Percentiles rank a stretch among this genome's conserved stretches.
These are phyloP conservation scores for Aplysina aerophoba DNA, from an alignment of 37 sponge, comb jelly and placozoan genomes.

Conservation along the genomic window DNA sequence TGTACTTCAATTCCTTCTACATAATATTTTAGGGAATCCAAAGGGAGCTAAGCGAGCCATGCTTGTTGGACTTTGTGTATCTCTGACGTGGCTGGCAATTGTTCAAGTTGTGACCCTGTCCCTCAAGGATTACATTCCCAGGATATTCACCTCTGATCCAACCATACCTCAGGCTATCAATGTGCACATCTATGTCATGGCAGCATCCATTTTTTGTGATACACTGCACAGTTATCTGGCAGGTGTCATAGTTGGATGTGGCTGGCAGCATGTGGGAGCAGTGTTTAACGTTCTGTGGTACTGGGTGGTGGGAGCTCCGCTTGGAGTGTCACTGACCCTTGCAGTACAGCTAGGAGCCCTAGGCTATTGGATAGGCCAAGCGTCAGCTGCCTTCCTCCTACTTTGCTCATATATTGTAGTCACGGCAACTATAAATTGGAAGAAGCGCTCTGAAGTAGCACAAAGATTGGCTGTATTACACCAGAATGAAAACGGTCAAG, in stretches of 20 bases:
- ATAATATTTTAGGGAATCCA: not conserved
- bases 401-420: conserved; percentile 11
- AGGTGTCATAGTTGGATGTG: conserved; percentile 59
- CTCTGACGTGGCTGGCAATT: not conserved
- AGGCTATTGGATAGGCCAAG: conserved; percentile 65
- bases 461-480: conserved; percentile 1
- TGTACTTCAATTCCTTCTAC: not conserved
- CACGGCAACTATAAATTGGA: conserved; percentile 54
- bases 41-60: conserved; percentile 3
- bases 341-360: conserved; percentile 35
- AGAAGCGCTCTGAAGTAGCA: conserved; percentile 55
- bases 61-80: not conserved
- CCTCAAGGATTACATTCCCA: not conserved
- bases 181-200: not conserved
- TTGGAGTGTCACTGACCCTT: conserved; percentile 52
- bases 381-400: conserved; percentile 13
- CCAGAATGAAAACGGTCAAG: no score
- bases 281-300: conserved; percentile 38
- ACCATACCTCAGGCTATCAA: not conserved
- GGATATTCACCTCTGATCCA: conserved; percentile 2
- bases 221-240: not conserved
- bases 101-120: not conserved
- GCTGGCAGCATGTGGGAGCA: conserved; percentile 49
- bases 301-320: conserved; percentile 59
- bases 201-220: not conserved